Percentiles rank a stretch among this genome's conserved stretches.
phyloP scores from a whole-genome alignment of 2,797 vertebrate species.

The Steatocranus sp. region DNA sequence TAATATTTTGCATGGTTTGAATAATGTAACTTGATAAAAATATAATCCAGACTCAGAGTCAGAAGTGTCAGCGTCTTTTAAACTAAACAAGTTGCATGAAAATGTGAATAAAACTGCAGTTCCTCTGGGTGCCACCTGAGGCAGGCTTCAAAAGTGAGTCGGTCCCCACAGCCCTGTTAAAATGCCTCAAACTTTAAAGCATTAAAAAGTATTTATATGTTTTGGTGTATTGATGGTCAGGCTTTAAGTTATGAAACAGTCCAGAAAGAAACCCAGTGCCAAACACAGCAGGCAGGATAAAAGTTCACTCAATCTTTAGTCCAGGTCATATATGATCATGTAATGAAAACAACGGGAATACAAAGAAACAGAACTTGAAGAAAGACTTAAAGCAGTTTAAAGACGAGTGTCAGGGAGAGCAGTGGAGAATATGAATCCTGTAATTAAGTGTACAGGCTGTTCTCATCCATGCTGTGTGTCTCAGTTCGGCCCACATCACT shows the following conservation, averaged over 20 bases:
- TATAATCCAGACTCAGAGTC: not conserved
- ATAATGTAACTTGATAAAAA: not conserved
- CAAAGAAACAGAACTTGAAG: not conserved
- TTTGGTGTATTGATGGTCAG: not conserved
- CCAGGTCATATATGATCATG: not conserved
- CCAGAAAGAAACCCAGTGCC: not conserved
- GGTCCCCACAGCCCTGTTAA: not conserved
- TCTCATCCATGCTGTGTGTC: not conserved
- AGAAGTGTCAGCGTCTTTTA: not conserved
- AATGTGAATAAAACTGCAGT: not conserved
- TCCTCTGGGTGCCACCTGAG: not conserved
- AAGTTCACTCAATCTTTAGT: not conserved
- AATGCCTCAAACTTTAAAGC: not conserved
- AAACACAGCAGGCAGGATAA: not conserved
- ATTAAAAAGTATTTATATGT: not conserved
- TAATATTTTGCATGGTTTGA: not conserved
- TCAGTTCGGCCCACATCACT: not conserved
- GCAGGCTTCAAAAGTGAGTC: not conserved
- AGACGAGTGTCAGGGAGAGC: not conserved
- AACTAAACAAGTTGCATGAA: not conserved
- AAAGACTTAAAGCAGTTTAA: not conserved
- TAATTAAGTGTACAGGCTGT: not conserved
- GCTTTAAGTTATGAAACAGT: not conserved
- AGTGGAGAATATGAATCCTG: not conserved
- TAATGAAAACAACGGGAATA: not conserved